Evolutionary conservation across 2,888 invertebrate species (phyloP).

Genomic region (Eristalis arbustorum): DNA sequence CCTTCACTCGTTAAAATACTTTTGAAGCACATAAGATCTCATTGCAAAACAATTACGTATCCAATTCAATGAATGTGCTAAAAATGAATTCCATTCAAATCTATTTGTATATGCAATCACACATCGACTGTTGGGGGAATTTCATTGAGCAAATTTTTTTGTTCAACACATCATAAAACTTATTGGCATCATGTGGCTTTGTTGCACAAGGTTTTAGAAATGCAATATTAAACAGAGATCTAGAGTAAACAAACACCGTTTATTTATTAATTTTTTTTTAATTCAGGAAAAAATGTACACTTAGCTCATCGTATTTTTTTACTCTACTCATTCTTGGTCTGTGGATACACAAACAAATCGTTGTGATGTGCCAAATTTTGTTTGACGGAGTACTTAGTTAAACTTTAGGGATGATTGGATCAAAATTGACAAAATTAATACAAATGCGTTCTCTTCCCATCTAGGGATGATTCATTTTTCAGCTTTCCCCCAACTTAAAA

Average conservation of each 20-base stretch:
- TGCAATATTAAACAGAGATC: conserved; percentile 32
- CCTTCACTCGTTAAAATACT: no score
- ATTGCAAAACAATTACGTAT: background rate
- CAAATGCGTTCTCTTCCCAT: no score
- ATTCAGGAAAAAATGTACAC: background rate
- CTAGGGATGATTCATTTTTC: no score
- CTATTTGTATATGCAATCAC: background rate
- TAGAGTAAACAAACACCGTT: conserved; percentile 7
- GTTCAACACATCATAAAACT: conserved; percentile 29
- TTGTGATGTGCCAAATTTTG: no score
- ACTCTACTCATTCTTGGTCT: background rate
- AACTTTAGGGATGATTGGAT: no score
- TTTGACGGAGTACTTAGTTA: no score
- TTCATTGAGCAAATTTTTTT: conserved; percentile 15
- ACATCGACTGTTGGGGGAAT: background rate
- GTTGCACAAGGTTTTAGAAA: conserved; percentile 10
- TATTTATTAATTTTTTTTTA: background rate
- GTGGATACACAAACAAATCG: no score
- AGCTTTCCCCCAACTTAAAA: no score
- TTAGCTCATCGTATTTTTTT: background rate
- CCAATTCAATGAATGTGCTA: background rate
- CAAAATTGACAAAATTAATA: no score
- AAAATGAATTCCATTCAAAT: background rate
- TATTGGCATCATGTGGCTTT: conserved; percentile 26
- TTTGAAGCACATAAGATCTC: background rate